These are phyloP conservation scores for Bombus waltoni DNA, from an alignment of 1,140 invertebrate species.

Conservation along the genomic window DNA sequence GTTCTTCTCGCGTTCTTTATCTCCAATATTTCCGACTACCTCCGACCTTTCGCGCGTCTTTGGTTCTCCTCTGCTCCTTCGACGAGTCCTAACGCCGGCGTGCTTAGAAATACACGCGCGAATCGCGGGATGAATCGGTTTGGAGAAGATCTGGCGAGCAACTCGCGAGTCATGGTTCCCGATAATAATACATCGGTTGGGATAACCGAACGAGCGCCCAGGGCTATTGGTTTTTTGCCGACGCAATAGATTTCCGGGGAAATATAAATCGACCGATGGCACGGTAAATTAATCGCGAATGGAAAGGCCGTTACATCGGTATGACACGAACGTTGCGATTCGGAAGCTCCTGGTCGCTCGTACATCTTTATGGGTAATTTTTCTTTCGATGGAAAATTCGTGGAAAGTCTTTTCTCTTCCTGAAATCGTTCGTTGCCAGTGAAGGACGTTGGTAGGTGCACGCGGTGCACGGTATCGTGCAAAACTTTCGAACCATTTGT, in stretches of 20 bases:
- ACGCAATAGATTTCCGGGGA: slow-evolving; percentile 36
- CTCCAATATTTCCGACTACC: too few species aligned
- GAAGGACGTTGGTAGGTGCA: too few species aligned
- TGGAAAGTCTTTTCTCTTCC: background rate
- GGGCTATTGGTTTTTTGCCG: slow-evolving; percentile 42
- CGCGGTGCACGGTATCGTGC: too few species aligned
- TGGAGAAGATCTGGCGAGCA: background rate
- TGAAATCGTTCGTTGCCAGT: too few species aligned
- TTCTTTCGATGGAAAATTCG: background rate
- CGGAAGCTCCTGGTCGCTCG: background rate
- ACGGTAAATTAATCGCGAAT: slow-evolving; percentile 39
- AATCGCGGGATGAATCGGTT: background rate
- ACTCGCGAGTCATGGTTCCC: background rate
- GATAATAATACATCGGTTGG: slow-evolving; percentile 46
- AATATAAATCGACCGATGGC: slow-evolving; percentile 32
- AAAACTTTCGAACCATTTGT: too few species aligned
- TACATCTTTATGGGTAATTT: too few species aligned
- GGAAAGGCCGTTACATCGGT: background rate
- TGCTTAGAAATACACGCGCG: too few species aligned
- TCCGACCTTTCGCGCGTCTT: too few species aligned
- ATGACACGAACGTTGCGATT: background rate
- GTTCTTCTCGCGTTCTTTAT: too few species aligned
- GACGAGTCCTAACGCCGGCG: too few species aligned
- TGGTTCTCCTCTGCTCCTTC: too few species aligned
- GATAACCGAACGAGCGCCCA: slow-evolving; percentile 11